These are phyloP conservation scores for Catharus ustulatus DNA, from an alignment of 2,797 vertebrate genomes.

Conservation along the genomic window DNA sequence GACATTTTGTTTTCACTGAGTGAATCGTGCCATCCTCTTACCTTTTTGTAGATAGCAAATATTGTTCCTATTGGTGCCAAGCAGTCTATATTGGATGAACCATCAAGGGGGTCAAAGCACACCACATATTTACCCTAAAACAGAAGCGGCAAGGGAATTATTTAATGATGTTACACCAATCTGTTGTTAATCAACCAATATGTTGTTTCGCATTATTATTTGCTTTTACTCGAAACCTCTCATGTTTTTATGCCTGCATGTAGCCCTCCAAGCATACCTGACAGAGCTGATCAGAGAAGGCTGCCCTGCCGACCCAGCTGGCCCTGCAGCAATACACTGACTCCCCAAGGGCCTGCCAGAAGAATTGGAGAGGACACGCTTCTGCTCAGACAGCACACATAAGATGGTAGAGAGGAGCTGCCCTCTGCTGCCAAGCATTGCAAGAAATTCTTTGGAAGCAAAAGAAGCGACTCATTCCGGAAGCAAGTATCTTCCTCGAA, in stretches of 20 bases:
- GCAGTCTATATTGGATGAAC: slow-evolving; percentile 98
- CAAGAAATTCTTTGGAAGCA: neutral
- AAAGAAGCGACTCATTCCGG: neutral
- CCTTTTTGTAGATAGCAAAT: slow-evolving; percentile 94
- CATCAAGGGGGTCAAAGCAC: slow-evolving; percentile 97
- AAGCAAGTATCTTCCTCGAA: neutral
- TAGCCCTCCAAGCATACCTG: neutral
- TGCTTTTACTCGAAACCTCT: neutral
- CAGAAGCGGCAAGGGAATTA: neutral
- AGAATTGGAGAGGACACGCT: neutral
- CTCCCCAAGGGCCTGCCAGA: neutral
- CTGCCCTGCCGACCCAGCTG: neutral
- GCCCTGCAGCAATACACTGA: neutral
- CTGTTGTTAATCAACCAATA: no score
- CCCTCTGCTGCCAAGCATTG: neutral
- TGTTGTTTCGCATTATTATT: neutral
- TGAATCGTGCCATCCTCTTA: slow-evolving; percentile 57
- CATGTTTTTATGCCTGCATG: neutral
- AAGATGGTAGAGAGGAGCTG: neutral
- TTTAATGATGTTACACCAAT: neutral
- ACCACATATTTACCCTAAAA: slow-evolving; percentile 94
- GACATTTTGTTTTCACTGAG: neutral
- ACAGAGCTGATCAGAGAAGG: neutral
- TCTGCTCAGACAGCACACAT: neutral
- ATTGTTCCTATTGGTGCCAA: slow-evolving; percentile 96